Evolutionary conservation across 2,113 vertebrate genomes (phyloP).

Genomic region (Sialia sialis): DNA sequence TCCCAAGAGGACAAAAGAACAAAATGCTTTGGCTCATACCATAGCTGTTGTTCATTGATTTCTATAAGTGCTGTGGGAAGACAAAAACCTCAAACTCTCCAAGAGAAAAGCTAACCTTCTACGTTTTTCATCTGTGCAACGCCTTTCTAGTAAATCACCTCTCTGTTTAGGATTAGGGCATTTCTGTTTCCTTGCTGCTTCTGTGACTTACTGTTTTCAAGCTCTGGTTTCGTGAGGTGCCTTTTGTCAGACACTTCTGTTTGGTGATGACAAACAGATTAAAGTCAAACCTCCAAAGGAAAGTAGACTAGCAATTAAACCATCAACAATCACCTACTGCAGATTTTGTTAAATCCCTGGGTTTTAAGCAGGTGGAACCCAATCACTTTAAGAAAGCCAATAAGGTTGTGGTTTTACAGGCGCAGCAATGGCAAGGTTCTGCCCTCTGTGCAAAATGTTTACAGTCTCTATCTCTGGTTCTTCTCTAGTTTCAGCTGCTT

Average conservation of each 20-base stretch:
- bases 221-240: background rate
- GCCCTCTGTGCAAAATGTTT: background rate
- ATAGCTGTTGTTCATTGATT: background rate
- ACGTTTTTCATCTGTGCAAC: background rate
- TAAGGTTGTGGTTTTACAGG: background rate
- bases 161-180: background rate
- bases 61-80: background rate
- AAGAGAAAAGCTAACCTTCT: background rate
- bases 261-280: constrained; percentile 16
- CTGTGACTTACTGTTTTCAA: background rate
- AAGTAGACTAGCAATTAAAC: constrained; percentile 4
- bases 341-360: background rate
- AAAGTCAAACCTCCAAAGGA: background rate
- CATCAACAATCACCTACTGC: background rate
- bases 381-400: background rate
- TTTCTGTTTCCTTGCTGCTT: background rate
- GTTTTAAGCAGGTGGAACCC: background rate
- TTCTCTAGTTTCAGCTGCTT: constrained; percentile 30
- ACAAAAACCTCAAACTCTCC: background rate
- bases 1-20: background rate
- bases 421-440: background rate
- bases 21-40: background rate
- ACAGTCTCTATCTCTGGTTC: background rate
- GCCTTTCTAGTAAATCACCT: background rate
- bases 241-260: background rate